These are phyloP conservation scores for Hypena proboscidalis DNA, from an alignment of 2,888 invertebrate species.

Conservation along the genomic window DNA sequence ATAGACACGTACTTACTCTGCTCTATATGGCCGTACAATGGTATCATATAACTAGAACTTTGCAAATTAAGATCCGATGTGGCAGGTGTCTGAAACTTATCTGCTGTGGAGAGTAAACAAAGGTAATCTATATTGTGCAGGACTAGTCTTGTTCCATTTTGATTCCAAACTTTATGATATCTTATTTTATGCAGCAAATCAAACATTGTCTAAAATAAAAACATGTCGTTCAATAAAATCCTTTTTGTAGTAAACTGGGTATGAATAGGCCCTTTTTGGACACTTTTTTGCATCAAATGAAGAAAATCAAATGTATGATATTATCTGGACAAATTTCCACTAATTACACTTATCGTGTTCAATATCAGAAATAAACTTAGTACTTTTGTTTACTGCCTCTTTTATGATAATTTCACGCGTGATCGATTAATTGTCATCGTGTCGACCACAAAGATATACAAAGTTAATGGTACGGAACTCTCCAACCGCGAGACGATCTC, in stretches of 20 bases:
- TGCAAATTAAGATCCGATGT: background rate
- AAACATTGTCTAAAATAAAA: no score
- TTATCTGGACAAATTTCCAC: no score
- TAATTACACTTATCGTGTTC: no score
- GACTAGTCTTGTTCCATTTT: no score
- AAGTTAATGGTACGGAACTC: constrained; percentile 2
- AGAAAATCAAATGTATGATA: no score
- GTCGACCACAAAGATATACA: background rate
- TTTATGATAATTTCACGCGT: constrained; percentile 4
- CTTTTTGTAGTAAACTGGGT: no score
- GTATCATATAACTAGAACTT: constrained; percentile 6
- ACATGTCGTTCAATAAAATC: no score
- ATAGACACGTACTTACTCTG: constrained; percentile 1
- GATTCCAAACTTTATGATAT: no score
- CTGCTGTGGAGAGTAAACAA: background rate
- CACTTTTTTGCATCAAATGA: no score
- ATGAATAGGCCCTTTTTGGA: no score
- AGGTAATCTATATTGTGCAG: no score
- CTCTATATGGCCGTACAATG: constrained; percentile 2
- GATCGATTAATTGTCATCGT: constrained; percentile 4
- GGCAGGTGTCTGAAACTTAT: background rate
- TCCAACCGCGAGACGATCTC: background rate
- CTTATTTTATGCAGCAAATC: no score
- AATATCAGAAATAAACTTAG: background rate
- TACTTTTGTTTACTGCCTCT: background rate